A percentile compares a stretch with the other conserved stretches of the same genome.
These are phyloP conservation scores for Drosophila funebris DNA, from an alignment of 1,140 invertebrate genomes.

Conservation along the genomic window DNA sequence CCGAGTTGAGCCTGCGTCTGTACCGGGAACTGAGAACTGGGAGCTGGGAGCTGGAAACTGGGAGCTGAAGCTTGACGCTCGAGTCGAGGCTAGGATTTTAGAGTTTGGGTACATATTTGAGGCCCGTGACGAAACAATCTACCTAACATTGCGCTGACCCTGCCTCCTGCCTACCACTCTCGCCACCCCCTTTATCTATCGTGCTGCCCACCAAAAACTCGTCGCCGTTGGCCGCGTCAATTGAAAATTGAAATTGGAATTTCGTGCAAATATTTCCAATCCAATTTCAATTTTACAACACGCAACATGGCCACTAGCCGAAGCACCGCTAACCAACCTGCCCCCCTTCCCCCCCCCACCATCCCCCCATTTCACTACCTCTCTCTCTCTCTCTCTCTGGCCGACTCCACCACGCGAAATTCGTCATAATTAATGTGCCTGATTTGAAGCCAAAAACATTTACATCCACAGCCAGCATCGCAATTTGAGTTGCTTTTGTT, in stretches of 20 bases:
- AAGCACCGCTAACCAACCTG: no score
- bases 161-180: neutral
- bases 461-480: constrained; percentile 9
- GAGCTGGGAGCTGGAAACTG: no score
- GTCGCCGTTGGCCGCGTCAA: constrained; percentile 47
- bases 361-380: neutral
- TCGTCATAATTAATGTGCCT: constrained; percentile 77
- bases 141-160: neutral
- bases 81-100: neutral
- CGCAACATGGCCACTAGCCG: constrained; percentile 45
- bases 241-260: constrained; percentile 76
- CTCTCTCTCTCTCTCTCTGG: neutral
- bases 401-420: constrained; percentile 28
- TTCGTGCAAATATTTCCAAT: constrained; percentile 75
- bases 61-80: no score
- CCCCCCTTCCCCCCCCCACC: neutral
- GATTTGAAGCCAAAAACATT: constrained; percentile 58
- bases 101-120: constrained; percentile 11
- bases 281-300: constrained; percentile 76
- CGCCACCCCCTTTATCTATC: neutral
- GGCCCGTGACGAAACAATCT: constrained; percentile 58
- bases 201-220: constrained; percentile 6
- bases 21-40: neutral
- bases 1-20: neutral
- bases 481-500: constrained; percentile 26